A percentile compares a stretch with the other conserved stretches of the same genome.
Evolutionary conservation across 1,140 invertebrate species (phyloP).

Genomic region (Temnothorax longispinosus): DNA sequence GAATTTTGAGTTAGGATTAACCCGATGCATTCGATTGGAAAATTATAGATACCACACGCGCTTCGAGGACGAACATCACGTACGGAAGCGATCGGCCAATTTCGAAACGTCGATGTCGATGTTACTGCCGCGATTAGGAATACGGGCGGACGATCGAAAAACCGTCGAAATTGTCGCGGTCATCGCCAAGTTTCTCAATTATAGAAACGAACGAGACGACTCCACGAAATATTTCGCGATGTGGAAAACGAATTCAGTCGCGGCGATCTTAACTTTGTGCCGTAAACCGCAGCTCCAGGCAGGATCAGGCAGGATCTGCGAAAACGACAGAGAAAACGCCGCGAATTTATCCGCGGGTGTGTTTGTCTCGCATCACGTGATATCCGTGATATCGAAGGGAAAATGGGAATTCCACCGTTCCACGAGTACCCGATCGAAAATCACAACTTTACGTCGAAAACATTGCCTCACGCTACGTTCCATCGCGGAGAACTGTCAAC

Average conservation of each 20-base stretch:
- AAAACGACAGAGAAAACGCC: background rate
- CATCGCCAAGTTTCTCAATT: conserved; percentile 14
- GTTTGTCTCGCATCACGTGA: conserved; percentile 31
- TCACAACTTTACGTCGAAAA: conserved; percentile 34
- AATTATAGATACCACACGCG: conserved; percentile 36
- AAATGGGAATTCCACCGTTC: background rate
- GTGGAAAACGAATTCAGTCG: background rate
- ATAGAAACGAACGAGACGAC: background rate
- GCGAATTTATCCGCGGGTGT: background rate
- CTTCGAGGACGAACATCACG: background rate
- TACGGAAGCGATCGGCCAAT: conserved; percentile 21
- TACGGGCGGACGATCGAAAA: background rate
- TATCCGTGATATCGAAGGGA: conserved; percentile 21
- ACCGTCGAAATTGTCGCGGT: background rate
- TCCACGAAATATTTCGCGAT: background rate
- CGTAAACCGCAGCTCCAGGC: background rate
- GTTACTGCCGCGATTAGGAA: conserved; percentile 9
- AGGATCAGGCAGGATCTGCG: background rate
- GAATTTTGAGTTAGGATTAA: conserved; percentile 46
- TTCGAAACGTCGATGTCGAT: background rate
- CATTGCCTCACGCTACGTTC: conserved; percentile 17
- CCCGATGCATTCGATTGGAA: conserved; percentile 32
- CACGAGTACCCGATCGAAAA: conserved; percentile 3
- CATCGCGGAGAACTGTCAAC: conserved; percentile 44
- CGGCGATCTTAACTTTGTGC: background rate